A percentile compares a stretch with the other conserved stretches of the same genome.
These are phyloP conservation scores for Physocephala rufipes DNA, from an alignment of 2,888 invertebrate genomes.

Conservation along the genomic window DNA sequence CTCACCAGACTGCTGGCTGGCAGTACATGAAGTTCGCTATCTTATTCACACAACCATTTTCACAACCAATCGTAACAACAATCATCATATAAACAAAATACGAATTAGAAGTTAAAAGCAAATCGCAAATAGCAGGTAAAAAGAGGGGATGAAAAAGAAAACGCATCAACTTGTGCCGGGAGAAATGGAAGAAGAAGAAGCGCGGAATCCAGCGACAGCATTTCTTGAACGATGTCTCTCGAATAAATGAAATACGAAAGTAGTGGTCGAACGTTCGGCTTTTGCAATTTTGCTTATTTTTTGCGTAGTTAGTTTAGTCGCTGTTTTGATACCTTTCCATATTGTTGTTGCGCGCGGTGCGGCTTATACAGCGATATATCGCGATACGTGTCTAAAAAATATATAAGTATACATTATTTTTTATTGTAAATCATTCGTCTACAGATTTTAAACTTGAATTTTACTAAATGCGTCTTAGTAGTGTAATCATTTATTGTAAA, in stretches of 20 bases:
- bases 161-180: neutral
- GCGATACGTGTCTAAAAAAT: no score
- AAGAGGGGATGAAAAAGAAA: slow-evolving; percentile 8
- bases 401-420: no score
- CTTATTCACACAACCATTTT: no score
- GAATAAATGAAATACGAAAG: slow-evolving; percentile 13
- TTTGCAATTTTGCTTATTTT: slow-evolving; percentile 31
- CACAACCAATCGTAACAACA: slow-evolving; percentile 3
- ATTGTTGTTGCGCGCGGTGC: slow-evolving; percentile 30
- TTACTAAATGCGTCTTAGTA: slow-evolving; percentile 27
- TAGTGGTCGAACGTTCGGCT: neutral
- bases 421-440: no score
- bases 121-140: neutral
- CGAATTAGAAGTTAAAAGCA: slow-evolving; percentile 7
- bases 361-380: neutral
- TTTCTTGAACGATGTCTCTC: slow-evolving; percentile 20
- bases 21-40: neutral
- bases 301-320: slow-evolving; percentile 36
- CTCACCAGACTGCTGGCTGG: no score
- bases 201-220: slow-evolving; percentile 18
- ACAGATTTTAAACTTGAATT: no score
- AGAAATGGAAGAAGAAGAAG: slow-evolving; percentile 12
- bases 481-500: slow-evolving; percentile 25
- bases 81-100: slow-evolving; percentile 18
- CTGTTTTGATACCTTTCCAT: slow-evolving; percentile 32